Base-by-base conservation (phyloP, 2,888 invertebrate genomes). In the Agapostemon virescens region DNA sequence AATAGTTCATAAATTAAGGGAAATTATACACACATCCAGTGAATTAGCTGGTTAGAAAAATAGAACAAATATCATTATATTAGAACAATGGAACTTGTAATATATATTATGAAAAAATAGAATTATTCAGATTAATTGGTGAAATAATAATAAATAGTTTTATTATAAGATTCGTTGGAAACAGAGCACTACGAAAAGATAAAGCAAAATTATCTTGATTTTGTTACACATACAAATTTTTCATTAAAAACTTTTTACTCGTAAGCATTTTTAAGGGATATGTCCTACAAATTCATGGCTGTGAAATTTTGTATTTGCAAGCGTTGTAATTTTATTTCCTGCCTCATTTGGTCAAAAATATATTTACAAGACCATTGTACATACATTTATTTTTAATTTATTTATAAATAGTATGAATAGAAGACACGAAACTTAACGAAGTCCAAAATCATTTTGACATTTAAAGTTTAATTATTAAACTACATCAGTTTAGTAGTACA, bases 291-390 rank as follows among this genome's bases (percentile, higher is more conserved):
- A 81, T 67, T 77, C 36, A 72, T 85, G 85, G 82, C 84, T 85
- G 85, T 85, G 81, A 86, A 77, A 75, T 79, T 77, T 67, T 79
- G 58, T 85, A 86, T 81, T 79, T 63, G 76, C 69, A 73, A 38
- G 52, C 55, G 20, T 74, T 74, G 69, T 58, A 49, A 69, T 68
- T 69, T 77, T 40, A 69, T 73, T 77, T 55, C 73, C 64, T 75
- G 61, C 73, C 64, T 81, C 45, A 33, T 72, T 72, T 74, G 17
- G 42, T 68, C 4, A n/a, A 20, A 36, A 67, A 71, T 33, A 40
- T 79, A 77, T 68, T 71, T 55, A 13, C 36, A 58, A 38, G 20
- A 33, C 69, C 58, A 67, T 23, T 45, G 36, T 68, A 49, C 42
- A 36, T 61, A 15, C 67, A 36, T n/a, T 15, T 67, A 64, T 15